Evolutionary conservation across 2,797 vertebrate genomes (phyloP).

Genomic region (Peromyscus attwateri): DNA sequence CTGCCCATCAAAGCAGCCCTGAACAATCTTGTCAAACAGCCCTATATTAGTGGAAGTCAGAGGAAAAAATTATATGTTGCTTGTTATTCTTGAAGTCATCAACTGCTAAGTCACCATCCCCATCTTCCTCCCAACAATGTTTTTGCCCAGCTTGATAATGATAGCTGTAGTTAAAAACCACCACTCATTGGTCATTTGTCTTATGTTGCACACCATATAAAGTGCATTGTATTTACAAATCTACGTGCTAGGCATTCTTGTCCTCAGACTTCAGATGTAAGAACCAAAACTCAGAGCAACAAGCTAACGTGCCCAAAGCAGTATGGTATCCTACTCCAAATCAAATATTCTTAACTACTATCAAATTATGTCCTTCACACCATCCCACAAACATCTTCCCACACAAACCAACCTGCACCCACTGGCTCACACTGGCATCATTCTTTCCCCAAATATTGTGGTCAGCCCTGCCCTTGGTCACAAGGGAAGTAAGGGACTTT

Average conservation of each 20-base stretch:
- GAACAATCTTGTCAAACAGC: background rate
- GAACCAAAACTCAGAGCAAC: background rate
- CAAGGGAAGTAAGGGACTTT: background rate
- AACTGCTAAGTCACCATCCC: background rate
- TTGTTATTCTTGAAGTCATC: background rate
- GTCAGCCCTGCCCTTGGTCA: background rate
- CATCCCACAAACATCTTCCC: background rate
- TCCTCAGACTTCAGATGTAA: background rate
- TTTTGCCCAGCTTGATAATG: conserved; percentile 36
- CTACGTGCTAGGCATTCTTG: background rate
- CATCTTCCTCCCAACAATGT: background rate
- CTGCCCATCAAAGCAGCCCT: background rate
- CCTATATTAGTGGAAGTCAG: background rate
- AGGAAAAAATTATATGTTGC: background rate
- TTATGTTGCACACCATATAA: background rate
- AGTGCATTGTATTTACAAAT: background rate
- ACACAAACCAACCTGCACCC: background rate
- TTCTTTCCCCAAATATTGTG: background rate
- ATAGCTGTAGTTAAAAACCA: conserved; percentile 19
- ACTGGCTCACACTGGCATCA: background rate
- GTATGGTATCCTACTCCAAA: background rate
- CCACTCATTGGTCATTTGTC: conserved; percentile 11
- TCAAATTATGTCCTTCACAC: background rate
- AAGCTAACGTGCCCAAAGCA: background rate
- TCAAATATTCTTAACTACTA: background rate